Percentiles rank a stretch among this genome's conserved stretches.
Evolutionary conservation across 35 echinoderm and acorn worm species (phyloP).

Genomic region (Ptychodera flava): DNA sequence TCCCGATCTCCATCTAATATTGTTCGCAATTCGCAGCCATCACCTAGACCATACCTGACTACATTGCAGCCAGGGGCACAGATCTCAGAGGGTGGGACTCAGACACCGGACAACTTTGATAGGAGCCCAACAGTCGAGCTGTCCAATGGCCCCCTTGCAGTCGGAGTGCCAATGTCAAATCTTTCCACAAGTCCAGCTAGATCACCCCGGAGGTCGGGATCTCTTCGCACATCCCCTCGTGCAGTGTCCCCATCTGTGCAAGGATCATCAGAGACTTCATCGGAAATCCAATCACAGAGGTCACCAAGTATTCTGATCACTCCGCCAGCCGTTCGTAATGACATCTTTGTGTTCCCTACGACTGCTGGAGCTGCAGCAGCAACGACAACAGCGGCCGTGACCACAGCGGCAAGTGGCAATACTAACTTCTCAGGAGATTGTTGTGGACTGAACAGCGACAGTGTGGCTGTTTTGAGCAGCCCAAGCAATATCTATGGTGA

Average conservation of each 20-base stretch:
- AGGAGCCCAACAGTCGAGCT: not conserved
- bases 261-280: not conserved
- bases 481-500: not conserved
- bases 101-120: not conserved
- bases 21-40: not conserved
- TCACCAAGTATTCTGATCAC: not conserved
- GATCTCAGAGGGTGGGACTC: not conserved
- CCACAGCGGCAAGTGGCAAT: not conserved
- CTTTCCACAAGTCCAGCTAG: not conserved
- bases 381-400: not conserved
- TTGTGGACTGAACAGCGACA: not conserved
- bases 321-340: not conserved
- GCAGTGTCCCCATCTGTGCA: not conserved
- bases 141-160: not conserved
- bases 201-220: not conserved
- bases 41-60: not conserved
- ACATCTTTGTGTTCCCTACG: not conserved
- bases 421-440: not conserved
- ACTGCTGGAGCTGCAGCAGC: not conserved
- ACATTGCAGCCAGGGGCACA: not conserved
- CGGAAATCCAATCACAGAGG: not conserved
- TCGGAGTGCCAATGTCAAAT: too few relatives aligned
- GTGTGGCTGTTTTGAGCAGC: not conserved
- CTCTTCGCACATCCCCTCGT: not conserved
- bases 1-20: not conserved